These are phyloP conservation scores for Cancer borealis DNA, from an alignment of 2,888 invertebrate genomes.

Conservation along the genomic window DNA sequence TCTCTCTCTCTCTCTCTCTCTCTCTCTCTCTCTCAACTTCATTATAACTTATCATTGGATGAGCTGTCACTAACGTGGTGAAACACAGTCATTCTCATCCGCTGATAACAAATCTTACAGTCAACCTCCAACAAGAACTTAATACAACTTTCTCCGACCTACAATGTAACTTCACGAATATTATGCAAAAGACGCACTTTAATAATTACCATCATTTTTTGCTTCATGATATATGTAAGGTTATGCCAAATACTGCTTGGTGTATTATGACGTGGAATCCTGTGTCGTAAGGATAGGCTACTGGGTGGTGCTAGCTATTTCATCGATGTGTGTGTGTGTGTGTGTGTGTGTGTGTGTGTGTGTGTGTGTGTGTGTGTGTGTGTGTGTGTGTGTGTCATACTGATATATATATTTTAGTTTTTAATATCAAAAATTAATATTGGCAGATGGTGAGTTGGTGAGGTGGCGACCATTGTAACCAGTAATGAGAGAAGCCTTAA, in stretches of 20 bases:
- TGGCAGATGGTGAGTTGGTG: not conserved
- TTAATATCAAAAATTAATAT: not conserved
- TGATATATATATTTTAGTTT: not conserved
- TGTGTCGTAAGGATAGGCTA: not conserved
- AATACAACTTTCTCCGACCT: not conserved
- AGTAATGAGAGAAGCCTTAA: not conserved
- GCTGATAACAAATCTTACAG: not conserved
- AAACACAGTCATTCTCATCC: not conserved
- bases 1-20: constrained; percentile 20
- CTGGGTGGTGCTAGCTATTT: too few species aligned
- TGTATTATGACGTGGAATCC: not conserved
- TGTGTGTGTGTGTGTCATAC: not conserved
- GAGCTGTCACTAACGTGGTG: not conserved
- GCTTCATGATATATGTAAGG: not conserved
- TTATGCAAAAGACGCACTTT: not conserved
- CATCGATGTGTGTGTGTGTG: not conserved
- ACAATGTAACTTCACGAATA: not conserved
- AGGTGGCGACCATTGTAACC: not conserved
- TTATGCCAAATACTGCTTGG: not conserved
- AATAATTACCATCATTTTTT: not conserved
- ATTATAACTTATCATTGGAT: not conserved
- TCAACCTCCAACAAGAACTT: not conserved
- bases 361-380: too few species aligned
- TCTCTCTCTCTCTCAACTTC: not conserved
- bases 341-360: not conserved